Percentiles rank a stretch among this genome's conserved stretches.
Evolutionary conservation across 1,140 invertebrate species (phyloP).

Genomic region (Globodera ellingtonae): DNA sequence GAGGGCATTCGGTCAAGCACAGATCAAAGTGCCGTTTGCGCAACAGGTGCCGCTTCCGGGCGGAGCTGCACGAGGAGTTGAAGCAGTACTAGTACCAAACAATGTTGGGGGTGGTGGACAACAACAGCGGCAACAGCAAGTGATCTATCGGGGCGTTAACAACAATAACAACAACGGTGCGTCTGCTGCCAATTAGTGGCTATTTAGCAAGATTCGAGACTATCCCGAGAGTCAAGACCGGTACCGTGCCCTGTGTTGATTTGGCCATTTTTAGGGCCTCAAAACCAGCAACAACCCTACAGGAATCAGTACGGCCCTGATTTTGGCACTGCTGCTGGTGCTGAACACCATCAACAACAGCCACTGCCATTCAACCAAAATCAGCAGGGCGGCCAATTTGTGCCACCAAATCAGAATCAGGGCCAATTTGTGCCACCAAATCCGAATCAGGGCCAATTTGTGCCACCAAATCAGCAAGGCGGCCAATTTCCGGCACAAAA

Average conservation of each 20-base stretch:
- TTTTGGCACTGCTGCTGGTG: not conserved
- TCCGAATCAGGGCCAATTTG: not conserved
- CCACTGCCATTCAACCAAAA: slow-evolving; percentile 4
- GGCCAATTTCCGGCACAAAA: slow-evolving; percentile 5
- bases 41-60: slow-evolving; percentile 11
- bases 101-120: not conserved
- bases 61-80: not conserved
- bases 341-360: slow-evolving; percentile 27
- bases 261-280: not conserved
- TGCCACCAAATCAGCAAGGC: not conserved
- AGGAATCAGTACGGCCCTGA: not conserved
- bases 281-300: no score
- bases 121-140: not conserved
- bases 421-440: slow-evolving; percentile 5
- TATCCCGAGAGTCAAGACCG: no score
- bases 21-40: slow-evolving; percentile 19
- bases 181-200: not conserved
- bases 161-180: not conserved
- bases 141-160: not conserved
- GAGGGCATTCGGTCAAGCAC: not conserved
- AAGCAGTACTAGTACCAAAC: slow-evolving; percentile 9
- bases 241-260: no score
- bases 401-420: not conserved
- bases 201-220: slow-evolving; percentile 8
- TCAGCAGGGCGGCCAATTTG: slow-evolving; percentile 17